These are phyloP conservation scores for Marisa cornuarietis DNA, from an alignment of 1,140 invertebrate genomes.

Conservation along the genomic window DNA sequence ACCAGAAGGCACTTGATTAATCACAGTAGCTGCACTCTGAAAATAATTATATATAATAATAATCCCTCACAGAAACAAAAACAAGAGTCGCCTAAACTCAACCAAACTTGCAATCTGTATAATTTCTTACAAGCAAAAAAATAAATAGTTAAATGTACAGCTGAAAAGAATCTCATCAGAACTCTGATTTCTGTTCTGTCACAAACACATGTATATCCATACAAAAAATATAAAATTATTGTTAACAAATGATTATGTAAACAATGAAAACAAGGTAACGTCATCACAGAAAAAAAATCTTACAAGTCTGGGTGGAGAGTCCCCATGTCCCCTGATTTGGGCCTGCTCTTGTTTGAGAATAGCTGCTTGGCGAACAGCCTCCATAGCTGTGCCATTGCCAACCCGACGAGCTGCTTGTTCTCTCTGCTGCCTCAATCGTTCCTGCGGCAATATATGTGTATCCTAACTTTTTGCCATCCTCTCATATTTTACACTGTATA, in stretches of 20 bases:
- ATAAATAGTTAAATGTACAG: neutral
- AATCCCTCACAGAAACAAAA: neutral
- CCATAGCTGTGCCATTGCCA: constrained; percentile 9
- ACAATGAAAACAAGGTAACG: too few species aligned
- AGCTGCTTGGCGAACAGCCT: constrained; percentile 27
- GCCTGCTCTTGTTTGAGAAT: constrained; percentile 39
- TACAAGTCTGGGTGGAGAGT: constrained; percentile 11
- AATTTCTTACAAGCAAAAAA: neutral
- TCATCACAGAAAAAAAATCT: neutral
- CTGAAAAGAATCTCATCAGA: neutral
- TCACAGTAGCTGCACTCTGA: constrained; percentile 31
- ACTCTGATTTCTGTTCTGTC: neutral
- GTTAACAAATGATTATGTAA: too few species aligned
- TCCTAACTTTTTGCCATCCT: constrained; percentile 31
- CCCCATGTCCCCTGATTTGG: constrained; percentile 36
- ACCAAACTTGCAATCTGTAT: neutral
- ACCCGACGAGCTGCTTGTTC: constrained; percentile 30
- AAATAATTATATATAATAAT: neutral
- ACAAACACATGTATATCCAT: neutral
- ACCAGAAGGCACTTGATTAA: constrained; percentile 35
- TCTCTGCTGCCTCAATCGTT: constrained; percentile 72
- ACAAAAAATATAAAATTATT: neutral
- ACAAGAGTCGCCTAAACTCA: neutral
- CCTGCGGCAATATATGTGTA: constrained; percentile 19
- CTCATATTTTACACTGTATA: too few species aligned